Evolutionary conservation across 2,113 vertebrate genomes (phyloP).

Genomic region (Bos javanicus): DNA sequence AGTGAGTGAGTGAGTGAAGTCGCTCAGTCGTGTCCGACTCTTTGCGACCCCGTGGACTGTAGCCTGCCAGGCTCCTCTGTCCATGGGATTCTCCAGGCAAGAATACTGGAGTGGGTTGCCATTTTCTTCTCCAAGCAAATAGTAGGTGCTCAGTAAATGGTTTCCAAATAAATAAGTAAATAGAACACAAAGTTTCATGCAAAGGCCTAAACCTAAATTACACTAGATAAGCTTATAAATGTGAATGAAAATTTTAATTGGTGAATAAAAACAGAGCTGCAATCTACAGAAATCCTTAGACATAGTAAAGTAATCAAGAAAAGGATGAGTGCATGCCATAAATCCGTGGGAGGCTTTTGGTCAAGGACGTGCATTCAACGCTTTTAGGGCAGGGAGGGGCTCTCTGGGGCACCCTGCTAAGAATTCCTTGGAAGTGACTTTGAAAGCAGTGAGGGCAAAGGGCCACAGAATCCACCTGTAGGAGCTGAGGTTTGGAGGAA

Average conservation of each 20-base stretch:
- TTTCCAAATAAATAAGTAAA: not conserved
- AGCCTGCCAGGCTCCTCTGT: too few relatives aligned
- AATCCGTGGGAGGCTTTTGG: not conserved
- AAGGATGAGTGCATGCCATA: not conserved
- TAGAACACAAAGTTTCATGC: not conserved
- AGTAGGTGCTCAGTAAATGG: not conserved
- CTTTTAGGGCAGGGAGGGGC: not conserved
- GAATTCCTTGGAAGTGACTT: not conserved
- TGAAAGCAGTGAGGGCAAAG: not conserved
- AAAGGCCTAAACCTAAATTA: not conserved
- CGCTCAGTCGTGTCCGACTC: too few relatives aligned
- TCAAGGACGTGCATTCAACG: fast-evolving
- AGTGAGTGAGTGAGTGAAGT: too few relatives aligned
- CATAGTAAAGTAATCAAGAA: not conserved
- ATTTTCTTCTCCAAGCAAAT: not conserved
- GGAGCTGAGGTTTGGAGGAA: not conserved
- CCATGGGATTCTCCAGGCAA: too few relatives aligned
- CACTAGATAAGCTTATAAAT: not conserved
- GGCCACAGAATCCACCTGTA: not conserved
- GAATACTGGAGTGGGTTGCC: too few relatives aligned
- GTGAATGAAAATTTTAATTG: not conserved
- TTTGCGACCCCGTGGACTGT: too few relatives aligned
- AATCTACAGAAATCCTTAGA: not conserved
- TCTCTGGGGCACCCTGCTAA: not conserved
- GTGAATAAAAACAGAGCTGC: not conserved